These are phyloP conservation scores for Zonotrichia albicollis DNA, from an alignment of 2,797 vertebrate genomes.

Conservation along the genomic window DNA sequence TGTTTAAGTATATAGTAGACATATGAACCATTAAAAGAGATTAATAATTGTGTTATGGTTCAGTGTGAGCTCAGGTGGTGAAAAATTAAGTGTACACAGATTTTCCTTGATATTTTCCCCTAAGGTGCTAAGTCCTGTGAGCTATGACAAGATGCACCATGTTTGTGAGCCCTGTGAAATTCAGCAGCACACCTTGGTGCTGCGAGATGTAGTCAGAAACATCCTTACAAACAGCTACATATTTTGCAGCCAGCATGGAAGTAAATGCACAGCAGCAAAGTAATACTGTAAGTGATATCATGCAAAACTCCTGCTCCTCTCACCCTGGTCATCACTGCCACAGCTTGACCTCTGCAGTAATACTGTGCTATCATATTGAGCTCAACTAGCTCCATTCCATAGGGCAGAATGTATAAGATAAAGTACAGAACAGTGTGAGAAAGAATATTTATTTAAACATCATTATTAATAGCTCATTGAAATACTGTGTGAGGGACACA, in stretches of 20 bases:
- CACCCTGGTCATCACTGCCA: background rate
- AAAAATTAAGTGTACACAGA: background rate
- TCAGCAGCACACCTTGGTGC: background rate
- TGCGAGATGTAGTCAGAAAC: background rate
- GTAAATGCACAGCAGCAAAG: background rate
- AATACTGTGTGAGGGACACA: background rate
- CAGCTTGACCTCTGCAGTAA: background rate
- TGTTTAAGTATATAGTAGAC: background rate
- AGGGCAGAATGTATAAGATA: background rate
- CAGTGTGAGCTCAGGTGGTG: background rate
- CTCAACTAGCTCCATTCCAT: background rate
- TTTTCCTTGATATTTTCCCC: background rate
- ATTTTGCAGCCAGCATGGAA: background rate
- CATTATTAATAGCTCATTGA: background rate
- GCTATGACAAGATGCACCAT: background rate
- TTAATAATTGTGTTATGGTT: background rate
- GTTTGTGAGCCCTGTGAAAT: background rate
- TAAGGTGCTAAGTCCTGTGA: background rate
- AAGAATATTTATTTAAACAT: background rate
- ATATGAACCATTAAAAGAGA: background rate
- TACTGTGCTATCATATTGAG: background rate
- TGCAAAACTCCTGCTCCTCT: background rate
- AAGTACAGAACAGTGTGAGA: background rate
- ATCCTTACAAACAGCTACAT: background rate
- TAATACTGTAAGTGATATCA: background rate